phyloP scores from a whole-genome alignment of 2,797 vertebrate species.

The Xiphorhynchus erythropygius region DNA sequence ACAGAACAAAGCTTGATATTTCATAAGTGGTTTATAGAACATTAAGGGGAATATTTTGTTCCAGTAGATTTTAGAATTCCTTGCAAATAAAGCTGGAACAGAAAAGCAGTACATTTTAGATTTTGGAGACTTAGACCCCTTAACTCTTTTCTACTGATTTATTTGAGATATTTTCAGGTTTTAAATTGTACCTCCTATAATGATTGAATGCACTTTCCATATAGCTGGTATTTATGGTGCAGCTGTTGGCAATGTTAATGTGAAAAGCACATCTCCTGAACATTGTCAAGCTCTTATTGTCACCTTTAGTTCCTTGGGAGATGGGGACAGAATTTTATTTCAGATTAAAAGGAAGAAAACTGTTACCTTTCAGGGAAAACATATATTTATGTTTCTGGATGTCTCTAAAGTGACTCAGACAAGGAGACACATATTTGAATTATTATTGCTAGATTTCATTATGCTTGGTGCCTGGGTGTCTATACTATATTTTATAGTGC shows the following conservation, averaged over 20 bases:
- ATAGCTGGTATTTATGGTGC: slow-evolving; percentile 50
- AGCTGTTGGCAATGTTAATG: slow-evolving; percentile 66
- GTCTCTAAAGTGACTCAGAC: slow-evolving; percentile 68
- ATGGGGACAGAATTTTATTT: slow-evolving; percentile 70
- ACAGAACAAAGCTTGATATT: slow-evolving; percentile 13
- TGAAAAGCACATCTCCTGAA: slow-evolving; percentile 66
- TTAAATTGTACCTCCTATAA: slow-evolving; percentile 57
- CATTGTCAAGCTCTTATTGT: slow-evolving; percentile 65
- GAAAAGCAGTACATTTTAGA: background rate
- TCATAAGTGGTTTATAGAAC: background rate
- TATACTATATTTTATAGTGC: slow-evolving; percentile 59
- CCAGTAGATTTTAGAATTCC: slow-evolving; percentile 22
- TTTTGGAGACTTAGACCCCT: slow-evolving; percentile 13
- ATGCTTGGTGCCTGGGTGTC: slow-evolving; percentile 58
- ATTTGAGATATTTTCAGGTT: slow-evolving; percentile 57
- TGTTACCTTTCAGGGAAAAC: slow-evolving; percentile 68
- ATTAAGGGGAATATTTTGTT: slow-evolving; percentile 49
- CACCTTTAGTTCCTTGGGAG: slow-evolving; percentile 65
- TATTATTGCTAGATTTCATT: slow-evolving; percentile 69
- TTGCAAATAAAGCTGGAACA: slow-evolving; percentile 37
- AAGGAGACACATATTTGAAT: slow-evolving; percentile 65
- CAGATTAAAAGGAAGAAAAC: slow-evolving; percentile 68
- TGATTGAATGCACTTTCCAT: slow-evolving; percentile 56
- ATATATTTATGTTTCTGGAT: slow-evolving; percentile 68
- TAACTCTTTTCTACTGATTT: slow-evolving; percentile 57